Conservation (phyloP, 2,797 vertebrate species). For the Phalanger gymnotis region DNA sequence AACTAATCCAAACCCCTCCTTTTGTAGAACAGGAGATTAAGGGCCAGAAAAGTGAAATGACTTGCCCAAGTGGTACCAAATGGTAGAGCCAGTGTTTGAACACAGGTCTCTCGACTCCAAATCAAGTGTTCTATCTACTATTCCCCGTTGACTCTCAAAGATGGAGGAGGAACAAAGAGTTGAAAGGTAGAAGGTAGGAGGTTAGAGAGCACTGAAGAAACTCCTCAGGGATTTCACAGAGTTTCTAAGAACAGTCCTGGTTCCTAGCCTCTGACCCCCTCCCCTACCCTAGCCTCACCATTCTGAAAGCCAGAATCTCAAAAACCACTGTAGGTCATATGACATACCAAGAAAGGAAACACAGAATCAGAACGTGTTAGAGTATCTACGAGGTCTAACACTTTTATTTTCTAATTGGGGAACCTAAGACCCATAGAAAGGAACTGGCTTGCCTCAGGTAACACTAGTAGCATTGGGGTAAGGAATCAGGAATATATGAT, state of each 20-base stretch:
- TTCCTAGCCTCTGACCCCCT: background rate
- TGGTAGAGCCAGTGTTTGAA: background rate
- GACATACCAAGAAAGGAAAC: background rate
- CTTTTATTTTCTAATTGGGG: background rate
- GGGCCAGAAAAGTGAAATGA: background rate
- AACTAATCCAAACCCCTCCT: background rate
- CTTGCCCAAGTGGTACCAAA: background rate
- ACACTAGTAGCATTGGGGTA: background rate
- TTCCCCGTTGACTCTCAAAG: background rate
- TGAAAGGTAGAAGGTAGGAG: background rate
- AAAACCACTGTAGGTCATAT: background rate
- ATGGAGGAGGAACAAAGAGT: background rate
- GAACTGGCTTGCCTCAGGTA: background rate
- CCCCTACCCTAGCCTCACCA: background rate
- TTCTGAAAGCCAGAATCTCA: background rate
- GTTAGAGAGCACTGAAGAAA: no score
- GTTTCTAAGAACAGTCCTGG: background rate
- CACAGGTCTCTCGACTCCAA: background rate
- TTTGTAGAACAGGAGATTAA: background rate
- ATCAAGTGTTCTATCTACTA: background rate
- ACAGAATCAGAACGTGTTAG: background rate
- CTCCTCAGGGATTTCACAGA: background rate
- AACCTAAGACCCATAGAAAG: background rate
- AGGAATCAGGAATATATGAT: background rate
- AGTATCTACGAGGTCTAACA: background rate